phyloP scores from a whole-genome alignment of 2,888 invertebrate species.

The Pristionchus arcanus region DNA sequence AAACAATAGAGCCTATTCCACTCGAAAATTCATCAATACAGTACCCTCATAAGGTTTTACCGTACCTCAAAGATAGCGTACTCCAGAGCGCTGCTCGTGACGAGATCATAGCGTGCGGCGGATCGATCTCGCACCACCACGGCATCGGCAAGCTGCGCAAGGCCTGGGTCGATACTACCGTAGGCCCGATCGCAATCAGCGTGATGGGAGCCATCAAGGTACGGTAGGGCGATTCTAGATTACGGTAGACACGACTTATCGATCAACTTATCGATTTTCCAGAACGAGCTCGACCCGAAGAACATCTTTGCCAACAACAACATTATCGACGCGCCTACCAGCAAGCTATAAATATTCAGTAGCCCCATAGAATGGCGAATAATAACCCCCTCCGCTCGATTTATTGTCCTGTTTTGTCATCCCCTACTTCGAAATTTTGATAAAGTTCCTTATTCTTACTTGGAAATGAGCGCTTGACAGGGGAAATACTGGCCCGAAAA shows the following conservation, averaged over 20 bases:
- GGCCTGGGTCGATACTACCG: slow-evolving; percentile 90
- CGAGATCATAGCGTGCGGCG: slow-evolving; percentile 92
- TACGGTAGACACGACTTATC: neutral
- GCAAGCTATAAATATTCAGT: slow-evolving; percentile 46
- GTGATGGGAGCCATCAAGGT: slow-evolving; percentile 89
- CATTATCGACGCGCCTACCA: slow-evolving; percentile 81
- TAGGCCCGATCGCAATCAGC: slow-evolving; percentile 88
- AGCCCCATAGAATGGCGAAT: neutral
- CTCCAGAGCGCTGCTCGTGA: slow-evolving; percentile 87
- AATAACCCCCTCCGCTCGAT: neutral
- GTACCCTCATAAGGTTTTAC: too few relatives aligned
- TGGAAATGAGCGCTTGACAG: neutral
- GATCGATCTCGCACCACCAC: slow-evolving; percentile 96
- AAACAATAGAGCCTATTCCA: too few relatives aligned
- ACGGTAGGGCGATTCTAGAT: neutral
- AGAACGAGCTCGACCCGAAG: slow-evolving; percentile 89
- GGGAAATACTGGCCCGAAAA: neutral
- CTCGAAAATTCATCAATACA: neutral
- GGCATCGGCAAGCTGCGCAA: slow-evolving; percentile 88
- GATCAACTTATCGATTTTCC: slow-evolving; percentile 10
- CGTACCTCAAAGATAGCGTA: too few relatives aligned
- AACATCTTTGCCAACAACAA: slow-evolving; percentile 95
- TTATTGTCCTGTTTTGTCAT: neutral
- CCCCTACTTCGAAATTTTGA: neutral
- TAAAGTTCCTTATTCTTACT: neutral